phyloP scores from a whole-genome alignment of 2,888 invertebrate species.

The Orchestes rusci region DNA sequence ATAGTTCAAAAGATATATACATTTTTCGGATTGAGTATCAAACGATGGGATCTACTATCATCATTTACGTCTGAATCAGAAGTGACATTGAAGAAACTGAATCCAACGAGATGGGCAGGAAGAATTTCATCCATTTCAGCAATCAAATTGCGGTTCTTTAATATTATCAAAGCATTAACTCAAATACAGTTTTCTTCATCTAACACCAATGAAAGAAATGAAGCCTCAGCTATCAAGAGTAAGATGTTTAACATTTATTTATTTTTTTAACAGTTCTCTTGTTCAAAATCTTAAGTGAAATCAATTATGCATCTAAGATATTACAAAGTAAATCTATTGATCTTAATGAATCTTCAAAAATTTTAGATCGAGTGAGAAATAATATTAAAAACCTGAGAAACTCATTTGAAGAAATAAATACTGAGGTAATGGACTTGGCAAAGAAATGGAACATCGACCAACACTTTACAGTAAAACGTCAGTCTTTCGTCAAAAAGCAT shows the following conservation, averaged over 20 bases:
- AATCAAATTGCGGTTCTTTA: slow-evolving; percentile 16
- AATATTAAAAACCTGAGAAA: slow-evolving; percentile 3
- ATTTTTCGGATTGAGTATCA: slow-evolving; percentile 28
- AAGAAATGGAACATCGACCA: slow-evolving; percentile 9
- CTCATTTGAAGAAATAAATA: slow-evolving; percentile 2
- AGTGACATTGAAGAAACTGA: slow-evolving; percentile 30
- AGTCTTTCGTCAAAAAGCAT: slow-evolving; percentile 7
- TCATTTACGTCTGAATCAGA: slow-evolving; percentile 28
- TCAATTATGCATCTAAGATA: slow-evolving; percentile 7
- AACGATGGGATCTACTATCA: too few species aligned
- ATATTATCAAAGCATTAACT: slow-evolving; percentile 13
- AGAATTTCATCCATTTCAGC: slow-evolving; percentile 28
- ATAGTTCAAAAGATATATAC: slow-evolving; percentile 24
- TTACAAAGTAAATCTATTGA: slow-evolving; percentile 9
- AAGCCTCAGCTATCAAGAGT: slow-evolving; percentile 8
- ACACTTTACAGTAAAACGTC: slow-evolving; percentile 8
- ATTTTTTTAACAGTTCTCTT: slow-evolving; percentile 8
- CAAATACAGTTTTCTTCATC: slow-evolving; percentile 3
- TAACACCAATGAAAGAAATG: slow-evolving; percentile 7
- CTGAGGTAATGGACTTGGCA: slow-evolving; percentile 4
- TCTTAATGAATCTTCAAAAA: slow-evolving; percentile 6
- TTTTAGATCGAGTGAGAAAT: slow-evolving; percentile 6
- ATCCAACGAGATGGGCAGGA: slow-evolving; percentile 34
- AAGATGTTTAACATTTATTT: slow-evolving; percentile 10
- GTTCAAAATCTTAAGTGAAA: slow-evolving; percentile 4